phyloP scores from a whole-genome alignment of 1,140 invertebrate genomes.

The Leptinotarsa undecemlineata region DNA sequence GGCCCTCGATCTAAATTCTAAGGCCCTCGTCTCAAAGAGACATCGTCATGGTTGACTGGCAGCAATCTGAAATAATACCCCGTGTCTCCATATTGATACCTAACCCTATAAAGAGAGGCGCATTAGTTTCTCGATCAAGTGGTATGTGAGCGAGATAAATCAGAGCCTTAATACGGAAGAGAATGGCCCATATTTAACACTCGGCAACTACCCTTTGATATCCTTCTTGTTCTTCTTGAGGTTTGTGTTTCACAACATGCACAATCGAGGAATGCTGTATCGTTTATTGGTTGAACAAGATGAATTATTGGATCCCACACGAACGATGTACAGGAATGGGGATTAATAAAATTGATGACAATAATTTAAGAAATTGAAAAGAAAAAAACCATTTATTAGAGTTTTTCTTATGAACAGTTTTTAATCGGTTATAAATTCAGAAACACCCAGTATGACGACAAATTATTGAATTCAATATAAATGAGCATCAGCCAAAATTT shows the following conservation, averaged over 20 bases:
- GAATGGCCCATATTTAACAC: conserved; percentile 24
- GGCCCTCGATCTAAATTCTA: not conserved
- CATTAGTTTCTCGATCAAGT: conserved; percentile 26
- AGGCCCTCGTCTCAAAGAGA: conserved; percentile 13
- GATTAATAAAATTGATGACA: not conserved
- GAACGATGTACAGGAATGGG: not conserved
- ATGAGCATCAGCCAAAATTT: too few species aligned
- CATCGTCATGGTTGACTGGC: conserved; percentile 15
- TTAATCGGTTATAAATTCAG: too few species aligned
- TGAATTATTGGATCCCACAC: conserved; percentile 21
- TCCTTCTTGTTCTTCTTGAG: conserved; percentile 15
- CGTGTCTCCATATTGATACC: conserved; percentile 12
- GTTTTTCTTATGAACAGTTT: too few species aligned
- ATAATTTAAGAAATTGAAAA: too few species aligned
- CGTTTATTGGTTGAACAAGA: conserved; percentile 20
- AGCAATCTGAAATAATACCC: conserved; percentile 24
- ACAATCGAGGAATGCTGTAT: conserved; percentile 17
- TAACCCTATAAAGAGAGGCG: conserved; percentile 25
- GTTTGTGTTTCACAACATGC: conserved; percentile 19
- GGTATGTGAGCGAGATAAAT: conserved; percentile 23
- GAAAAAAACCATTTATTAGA: too few species aligned
- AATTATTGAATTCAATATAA: too few species aligned
- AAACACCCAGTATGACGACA: too few species aligned
- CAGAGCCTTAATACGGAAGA: conserved; percentile 22
- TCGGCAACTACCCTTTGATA: conserved; percentile 22